Percentiles rank a stretch among this genome's conserved stretches.
Conservation (phyloP, 2,888 invertebrate species). For the Cephalotes varians region DNA sequence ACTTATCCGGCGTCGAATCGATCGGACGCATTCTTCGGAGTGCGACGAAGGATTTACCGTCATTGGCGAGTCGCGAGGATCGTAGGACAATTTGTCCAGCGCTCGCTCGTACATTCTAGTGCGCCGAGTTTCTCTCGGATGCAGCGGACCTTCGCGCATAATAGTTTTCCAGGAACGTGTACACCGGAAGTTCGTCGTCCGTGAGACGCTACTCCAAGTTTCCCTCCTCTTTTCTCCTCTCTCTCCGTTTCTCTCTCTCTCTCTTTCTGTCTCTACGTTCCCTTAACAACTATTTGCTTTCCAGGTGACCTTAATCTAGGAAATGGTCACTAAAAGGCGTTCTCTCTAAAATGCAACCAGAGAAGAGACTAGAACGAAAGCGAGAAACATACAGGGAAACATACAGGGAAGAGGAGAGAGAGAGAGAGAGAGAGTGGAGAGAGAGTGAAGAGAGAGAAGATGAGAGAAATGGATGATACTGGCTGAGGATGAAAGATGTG, state of each 20-base stretch:
- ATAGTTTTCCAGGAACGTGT: slow-evolving; percentile 63
- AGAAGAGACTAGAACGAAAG: slow-evolving; percentile 21
- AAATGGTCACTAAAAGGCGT: slow-evolving; percentile 74
- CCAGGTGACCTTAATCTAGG: slow-evolving; percentile 76
- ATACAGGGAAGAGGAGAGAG: too few relatives aligned
- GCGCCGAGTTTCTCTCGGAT: slow-evolving; percentile 50
- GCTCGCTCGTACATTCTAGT: slow-evolving; percentile 45
- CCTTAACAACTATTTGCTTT: slow-evolving; percentile 75
- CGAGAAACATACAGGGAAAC: too few relatives aligned
- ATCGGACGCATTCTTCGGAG: slow-evolving; percentile 33
- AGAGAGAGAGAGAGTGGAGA: not conserved
- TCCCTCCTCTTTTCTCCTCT: slow-evolving; percentile 32
- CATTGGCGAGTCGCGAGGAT: slow-evolving; percentile 56
- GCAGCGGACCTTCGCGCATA: slow-evolving; percentile 57
- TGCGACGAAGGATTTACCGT: slow-evolving; percentile 52
- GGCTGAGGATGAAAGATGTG: slow-evolving; percentile 28
- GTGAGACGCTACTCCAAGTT: slow-evolving; percentile 30
- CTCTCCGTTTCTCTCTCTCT: slow-evolving; percentile 15
- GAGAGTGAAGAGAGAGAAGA: not conserved
- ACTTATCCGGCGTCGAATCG: slow-evolving; percentile 36
- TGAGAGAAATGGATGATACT: slow-evolving; percentile 20
- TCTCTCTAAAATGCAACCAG: slow-evolving; percentile 52
- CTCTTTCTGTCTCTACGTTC: slow-evolving; percentile 29
- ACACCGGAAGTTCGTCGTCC: slow-evolving; percentile 65
- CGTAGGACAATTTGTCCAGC: slow-evolving; percentile 55